Evolutionary conservation across 1,140 invertebrate genomes (phyloP).

Genomic region (Microplitis mediator): DNA sequence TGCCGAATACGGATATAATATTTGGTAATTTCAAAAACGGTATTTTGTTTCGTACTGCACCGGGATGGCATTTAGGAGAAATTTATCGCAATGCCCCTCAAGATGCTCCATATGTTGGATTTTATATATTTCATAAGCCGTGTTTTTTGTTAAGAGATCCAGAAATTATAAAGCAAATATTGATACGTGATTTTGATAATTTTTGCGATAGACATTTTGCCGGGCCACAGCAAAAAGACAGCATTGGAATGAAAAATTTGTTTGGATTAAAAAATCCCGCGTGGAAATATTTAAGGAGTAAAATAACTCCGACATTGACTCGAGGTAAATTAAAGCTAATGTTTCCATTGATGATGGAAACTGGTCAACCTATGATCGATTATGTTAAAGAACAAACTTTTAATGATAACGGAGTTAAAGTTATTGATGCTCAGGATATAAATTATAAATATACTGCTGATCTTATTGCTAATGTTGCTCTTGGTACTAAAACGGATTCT

Average conservation of each 20-base stretch:
- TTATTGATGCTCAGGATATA: constrained; percentile 44
- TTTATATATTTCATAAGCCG: constrained; percentile 56
- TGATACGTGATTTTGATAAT: constrained; percentile 65
- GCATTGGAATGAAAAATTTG: constrained; percentile 34
- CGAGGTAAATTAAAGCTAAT: constrained; percentile 60
- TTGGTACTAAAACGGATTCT: constrained; percentile 60
- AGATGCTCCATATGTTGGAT: constrained; percentile 44
- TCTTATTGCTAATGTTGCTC: constrained; percentile 62
- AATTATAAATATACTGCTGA: constrained; percentile 59
- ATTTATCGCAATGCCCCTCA: constrained; percentile 37
- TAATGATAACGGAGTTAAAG: neutral
- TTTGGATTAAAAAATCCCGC: constrained; percentile 45
- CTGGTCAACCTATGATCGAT: constrained; percentile 36
- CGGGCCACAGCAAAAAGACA: constrained; percentile 31
- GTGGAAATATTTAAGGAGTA: constrained; percentile 48
- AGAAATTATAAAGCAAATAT: constrained; percentile 62
- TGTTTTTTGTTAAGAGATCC: constrained; percentile 64
- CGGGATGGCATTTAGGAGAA: constrained; percentile 34
- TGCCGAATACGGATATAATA: constrained; percentile 20
- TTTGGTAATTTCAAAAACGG: constrained; percentile 45
- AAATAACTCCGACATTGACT: constrained; percentile 61
- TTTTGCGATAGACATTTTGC: constrained; percentile 53
- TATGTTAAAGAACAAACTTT: constrained; percentile 33
- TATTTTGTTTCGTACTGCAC: constrained; percentile 33
- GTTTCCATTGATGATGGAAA: constrained; percentile 56